Conservation (phyloP, 2,113 vertebrate genomes). For the Myotis lucifugus region DNA sequence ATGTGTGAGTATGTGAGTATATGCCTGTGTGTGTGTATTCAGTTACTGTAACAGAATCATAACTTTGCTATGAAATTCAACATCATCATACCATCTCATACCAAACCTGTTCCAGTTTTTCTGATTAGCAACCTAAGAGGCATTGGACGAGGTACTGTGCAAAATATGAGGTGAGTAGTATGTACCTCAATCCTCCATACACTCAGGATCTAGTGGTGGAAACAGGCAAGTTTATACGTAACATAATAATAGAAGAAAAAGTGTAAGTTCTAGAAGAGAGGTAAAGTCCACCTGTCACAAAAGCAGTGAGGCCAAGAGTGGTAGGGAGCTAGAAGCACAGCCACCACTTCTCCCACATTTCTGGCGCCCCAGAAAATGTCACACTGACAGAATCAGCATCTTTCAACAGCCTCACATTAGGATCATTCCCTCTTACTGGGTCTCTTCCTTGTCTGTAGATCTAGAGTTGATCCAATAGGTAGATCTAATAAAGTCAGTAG, state of each 20-base stretch:
- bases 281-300: not conserved
- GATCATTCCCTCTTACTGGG: not conserved
- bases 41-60: not conserved
- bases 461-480: not conserved
- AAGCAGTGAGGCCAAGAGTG: not conserved
- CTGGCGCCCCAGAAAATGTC: not conserved
- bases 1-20: not conserved
- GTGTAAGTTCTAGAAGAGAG: not conserved
- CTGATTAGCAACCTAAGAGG: not conserved
- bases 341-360: not conserved
- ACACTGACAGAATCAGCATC: not conserved
- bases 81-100: not conserved
- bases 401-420: not conserved
- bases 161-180: not conserved
- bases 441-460: not conserved
- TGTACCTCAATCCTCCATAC: not conserved
- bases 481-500: not conserved
- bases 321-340: not conserved
- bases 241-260: not conserved
- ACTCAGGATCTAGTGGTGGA: not conserved
- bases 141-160: not conserved
- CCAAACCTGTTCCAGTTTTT: not conserved
- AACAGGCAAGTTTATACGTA: not conserved
- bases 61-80: not conserved
- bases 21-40: not conserved